Evolutionary conservation across 2,113 vertebrate species (phyloP), one percentile per base, ranked within the genome.

Genomic region (Equus quagga): DNA sequence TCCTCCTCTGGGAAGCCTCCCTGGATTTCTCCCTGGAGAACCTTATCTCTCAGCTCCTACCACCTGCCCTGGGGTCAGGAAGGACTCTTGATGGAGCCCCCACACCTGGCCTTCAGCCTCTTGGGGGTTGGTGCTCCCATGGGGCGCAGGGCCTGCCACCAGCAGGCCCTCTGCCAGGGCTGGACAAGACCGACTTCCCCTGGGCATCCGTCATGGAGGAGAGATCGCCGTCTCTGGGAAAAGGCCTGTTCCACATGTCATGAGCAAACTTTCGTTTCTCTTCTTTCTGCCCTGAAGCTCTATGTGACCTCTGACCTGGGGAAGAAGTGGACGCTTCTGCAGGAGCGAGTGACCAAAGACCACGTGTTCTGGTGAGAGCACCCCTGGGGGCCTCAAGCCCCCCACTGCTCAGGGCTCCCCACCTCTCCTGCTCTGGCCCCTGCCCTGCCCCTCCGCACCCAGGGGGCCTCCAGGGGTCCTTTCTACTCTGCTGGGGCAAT

Each of bases 301-400:
- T 99, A 99, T 49, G 99, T 99, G 28, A 99, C 99, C 0, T 95
- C 97, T 14, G 99, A 99, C 98, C 97, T 99, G 98, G 99, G 99
- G 10, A 99, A 98, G 96, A 99, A 99, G 98, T 99, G 99, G 99
- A 99, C 97, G 1, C 98, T 99, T 58, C 98, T 99, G n/a, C 99
- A 99, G 97, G 99, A 99, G 93, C 98, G 98, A 31, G 99, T 99
- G 96, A 99, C 99, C 95, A 99, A 99, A 98, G 99, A 99, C 96
- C 99, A 98, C 88, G 98, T 99, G 76, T 99, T 99, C 98, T 99
- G 99, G 99, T 99, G 98, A 99, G 99, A 76, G 2, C 0, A 6
- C 24, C 26, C 1, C 1, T 0, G 18, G 13, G 73, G 5, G 1
- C 8, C 14, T 23, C 5, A 5, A 26, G 18, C 7, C 33, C 4